Percentiles rank a stretch among this genome's conserved stretches.
phyloP scores from a whole-genome alignment of 2,113 vertebrate species.

The Sceloporus undulatus region DNA sequence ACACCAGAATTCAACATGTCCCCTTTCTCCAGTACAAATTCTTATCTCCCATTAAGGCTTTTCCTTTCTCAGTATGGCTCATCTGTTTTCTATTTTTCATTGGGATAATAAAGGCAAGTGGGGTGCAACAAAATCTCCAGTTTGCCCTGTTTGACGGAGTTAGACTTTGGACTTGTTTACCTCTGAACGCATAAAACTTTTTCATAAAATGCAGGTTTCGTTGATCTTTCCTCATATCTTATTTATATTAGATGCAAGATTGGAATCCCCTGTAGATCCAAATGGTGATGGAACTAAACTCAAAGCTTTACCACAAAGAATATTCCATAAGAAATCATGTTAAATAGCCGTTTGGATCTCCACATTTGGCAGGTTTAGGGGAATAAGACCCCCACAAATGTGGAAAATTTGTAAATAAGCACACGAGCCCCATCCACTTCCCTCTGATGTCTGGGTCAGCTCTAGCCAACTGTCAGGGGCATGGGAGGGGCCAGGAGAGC shows the following conservation, averaged over 20 bases:
- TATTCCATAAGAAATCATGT: not conserved
- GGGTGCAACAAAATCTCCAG: not conserved
- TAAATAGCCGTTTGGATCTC: too few relatives aligned
- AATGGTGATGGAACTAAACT: not conserved
- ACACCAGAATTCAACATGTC: not conserved
- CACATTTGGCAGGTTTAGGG: too few relatives aligned
- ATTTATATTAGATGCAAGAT: not conserved
- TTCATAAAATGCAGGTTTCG: not conserved
- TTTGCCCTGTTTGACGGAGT: not conserved
- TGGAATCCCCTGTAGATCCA: not conserved
- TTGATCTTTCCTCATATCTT: not conserved
- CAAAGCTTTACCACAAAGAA: not conserved
- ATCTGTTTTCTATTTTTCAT: not conserved
- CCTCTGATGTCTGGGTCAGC: too few relatives aligned
- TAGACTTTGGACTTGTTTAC: not conserved
- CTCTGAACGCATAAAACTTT: not conserved
- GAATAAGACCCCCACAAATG: too few relatives aligned
- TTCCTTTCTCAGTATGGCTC: not conserved
- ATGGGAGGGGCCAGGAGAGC: too few relatives aligned
- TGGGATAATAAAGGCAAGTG: not conserved
- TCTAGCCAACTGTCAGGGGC: too few relatives aligned
- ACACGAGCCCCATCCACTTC: too few relatives aligned
- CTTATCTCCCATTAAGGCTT: not conserved
- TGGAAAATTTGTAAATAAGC: too few relatives aligned
- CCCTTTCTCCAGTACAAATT: not conserved